A percentile compares a stretch with the other conserved stretches of the same genome.
These are phyloP conservation scores for Rhadinocentrus ornatus DNA, from an alignment of 2,797 vertebrate genomes.

Conservation along the genomic window DNA sequence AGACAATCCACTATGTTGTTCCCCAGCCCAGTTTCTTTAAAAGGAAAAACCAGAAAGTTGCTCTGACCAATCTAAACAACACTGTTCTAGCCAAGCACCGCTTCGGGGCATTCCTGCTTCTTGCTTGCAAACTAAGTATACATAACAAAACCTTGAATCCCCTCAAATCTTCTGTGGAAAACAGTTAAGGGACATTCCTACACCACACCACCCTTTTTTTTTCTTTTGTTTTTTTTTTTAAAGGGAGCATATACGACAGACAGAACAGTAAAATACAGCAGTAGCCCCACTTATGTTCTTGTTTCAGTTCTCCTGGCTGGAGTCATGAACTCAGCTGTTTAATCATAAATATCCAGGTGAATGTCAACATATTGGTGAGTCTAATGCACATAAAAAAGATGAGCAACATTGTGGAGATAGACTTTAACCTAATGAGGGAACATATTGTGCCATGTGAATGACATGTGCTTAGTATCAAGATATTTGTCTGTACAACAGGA, in stretches of 20 bases:
- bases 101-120: background rate
- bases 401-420: background rate
- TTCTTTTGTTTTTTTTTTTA: background rate
- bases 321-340: background rate
- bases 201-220: background rate
- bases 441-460: background rate
- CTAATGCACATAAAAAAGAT: no score
- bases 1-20: background rate
- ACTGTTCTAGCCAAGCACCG: background rate
- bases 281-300: background rate
- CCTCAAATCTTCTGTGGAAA: background rate
- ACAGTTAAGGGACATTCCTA: background rate
- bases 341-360: no score
- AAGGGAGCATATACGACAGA: background rate
- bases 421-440: background rate
- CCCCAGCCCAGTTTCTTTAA: background rate
- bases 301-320: no score
- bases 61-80: background rate
- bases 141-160: background rate
- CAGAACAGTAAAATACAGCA: background rate
- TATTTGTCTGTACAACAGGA: background rate
- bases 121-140: background rate
- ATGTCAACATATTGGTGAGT: no score
- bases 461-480: background rate
- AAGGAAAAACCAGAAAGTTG: background rate